phyloP scores from a whole-genome alignment of 2,888 invertebrate species.

The Labia minor region DNA sequence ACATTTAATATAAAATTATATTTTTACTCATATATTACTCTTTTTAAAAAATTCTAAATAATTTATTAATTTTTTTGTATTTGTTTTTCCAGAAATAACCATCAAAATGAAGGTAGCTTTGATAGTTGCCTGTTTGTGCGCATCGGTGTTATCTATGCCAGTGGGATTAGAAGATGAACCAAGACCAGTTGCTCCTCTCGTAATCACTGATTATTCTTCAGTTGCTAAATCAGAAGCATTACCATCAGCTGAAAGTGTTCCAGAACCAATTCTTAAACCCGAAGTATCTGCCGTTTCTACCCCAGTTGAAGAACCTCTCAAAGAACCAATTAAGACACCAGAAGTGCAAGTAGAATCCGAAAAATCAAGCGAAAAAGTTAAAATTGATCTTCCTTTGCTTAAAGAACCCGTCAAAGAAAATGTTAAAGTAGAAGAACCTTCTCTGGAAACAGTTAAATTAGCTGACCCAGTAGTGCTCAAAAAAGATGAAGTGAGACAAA shows the following conservation, averaged over 20 bases:
- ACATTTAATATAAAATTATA: too few species aligned
- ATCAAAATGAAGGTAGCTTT: slow-evolving; percentile 53
- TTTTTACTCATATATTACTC: too few species aligned
- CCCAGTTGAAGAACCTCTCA: neutral
- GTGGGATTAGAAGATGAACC: slow-evolving; percentile 34
- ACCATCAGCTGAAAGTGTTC: slow-evolving; percentile 28
- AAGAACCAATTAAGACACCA: neutral
- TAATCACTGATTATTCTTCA: slow-evolving; percentile 37
- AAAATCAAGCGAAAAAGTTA: neutral
- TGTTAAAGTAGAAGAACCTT: slow-evolving; percentile 31
- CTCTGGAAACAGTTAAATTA: slow-evolving; percentile 16
- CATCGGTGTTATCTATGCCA: slow-evolving; percentile 49
- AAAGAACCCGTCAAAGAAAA: slow-evolving; percentile 17
- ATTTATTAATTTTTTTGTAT: too few species aligned
- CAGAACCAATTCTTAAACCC: neutral
- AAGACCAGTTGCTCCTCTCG: slow-evolving; percentile 32
- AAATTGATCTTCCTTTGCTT: neutral
- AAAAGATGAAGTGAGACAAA: slow-evolving; percentile 3
- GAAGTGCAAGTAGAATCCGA: neutral
- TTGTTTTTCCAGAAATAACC: slow-evolving; percentile 9
- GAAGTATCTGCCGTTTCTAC: neutral
- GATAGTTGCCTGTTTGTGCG: slow-evolving; percentile 46
- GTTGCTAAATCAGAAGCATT: slow-evolving; percentile 33
- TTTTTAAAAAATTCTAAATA: too few species aligned
- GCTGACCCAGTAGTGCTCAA: neutral